Percentiles rank a stretch among this genome's conserved stretches.
Evolutionary conservation across 1,140 invertebrate species (phyloP).

Genomic region (Anastrepha obliqua): DNA sequence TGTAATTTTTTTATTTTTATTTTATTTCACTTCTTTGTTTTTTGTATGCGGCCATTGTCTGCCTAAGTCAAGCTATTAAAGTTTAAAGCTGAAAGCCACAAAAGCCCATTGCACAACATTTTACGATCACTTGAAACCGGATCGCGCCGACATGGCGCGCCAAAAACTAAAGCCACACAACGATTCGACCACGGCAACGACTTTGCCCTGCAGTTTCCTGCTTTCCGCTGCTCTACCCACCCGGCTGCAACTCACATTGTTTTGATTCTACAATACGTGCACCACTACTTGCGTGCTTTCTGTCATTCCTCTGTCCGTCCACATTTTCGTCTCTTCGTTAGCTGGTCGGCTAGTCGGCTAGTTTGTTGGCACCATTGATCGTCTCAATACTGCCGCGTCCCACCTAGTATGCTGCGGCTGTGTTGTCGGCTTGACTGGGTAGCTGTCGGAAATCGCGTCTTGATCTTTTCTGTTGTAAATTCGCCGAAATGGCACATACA

Average conservation of each 20-base stretch:
- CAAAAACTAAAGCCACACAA: conserved; percentile 14
- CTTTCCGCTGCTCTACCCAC: too few species aligned
- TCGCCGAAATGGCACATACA: conserved; percentile 53
- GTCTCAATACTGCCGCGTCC: not conserved
- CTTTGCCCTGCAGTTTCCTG: conserved; percentile 41
- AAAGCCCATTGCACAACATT: conserved; percentile 51
- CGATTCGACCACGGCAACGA: not conserved
- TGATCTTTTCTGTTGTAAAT: conserved; percentile 53
- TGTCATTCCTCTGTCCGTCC: not conserved
- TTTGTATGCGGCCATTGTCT: conserved; percentile 11
- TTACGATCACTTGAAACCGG: conserved; percentile 54
- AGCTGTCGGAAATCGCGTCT: conserved; percentile 53
- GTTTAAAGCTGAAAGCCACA: conserved; percentile 34
- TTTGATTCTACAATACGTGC: not conserved
- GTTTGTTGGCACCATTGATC: conserved; percentile 35
- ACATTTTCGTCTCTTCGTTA: not conserved
- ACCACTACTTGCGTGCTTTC: not conserved
- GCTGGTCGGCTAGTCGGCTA: not conserved
- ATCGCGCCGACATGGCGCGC: conserved; percentile 38
- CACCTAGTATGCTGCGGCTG: not conserved
- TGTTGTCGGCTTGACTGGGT: not conserved
- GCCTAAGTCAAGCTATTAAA: conserved; percentile 46
- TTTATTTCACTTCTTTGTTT: not conserved
- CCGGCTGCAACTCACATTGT: conserved; percentile 4
- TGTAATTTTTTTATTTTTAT: not conserved